A percentile compares a stretch with the other conserved stretches of the same genome.
Conservation (phyloP, 2,113 vertebrate species). For the Carettochelys insculpta region DNA sequence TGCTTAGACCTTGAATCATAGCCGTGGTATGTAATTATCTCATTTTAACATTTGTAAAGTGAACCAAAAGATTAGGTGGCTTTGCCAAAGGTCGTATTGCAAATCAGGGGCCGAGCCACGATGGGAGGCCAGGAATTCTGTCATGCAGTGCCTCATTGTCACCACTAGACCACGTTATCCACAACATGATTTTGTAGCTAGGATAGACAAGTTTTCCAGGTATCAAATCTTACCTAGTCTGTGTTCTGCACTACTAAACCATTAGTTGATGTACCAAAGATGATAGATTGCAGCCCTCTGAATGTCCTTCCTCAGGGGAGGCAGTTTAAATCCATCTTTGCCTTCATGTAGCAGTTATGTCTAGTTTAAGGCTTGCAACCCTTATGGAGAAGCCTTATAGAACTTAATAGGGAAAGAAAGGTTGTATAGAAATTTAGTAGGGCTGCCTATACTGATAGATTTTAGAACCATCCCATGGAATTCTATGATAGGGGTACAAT, state of each 20-base stretch:
- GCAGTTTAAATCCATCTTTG: background rate
- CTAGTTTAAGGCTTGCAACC: background rate
- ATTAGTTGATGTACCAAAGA: background rate
- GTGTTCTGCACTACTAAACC: fast-evolving
- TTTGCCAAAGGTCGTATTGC: slow-evolving; percentile 36
- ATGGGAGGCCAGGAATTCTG: background rate
- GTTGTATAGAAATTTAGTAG: fast-evolving
- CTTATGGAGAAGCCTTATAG: background rate
- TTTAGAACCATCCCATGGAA: fast-evolving
- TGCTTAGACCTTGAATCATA: slow-evolving; percentile 48
- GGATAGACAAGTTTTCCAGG: background rate
- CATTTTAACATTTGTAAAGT: slow-evolving; percentile 29
- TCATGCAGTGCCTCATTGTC: fast-evolving
- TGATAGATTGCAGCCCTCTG: background rate
- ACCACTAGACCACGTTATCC: background rate
- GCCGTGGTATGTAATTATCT: slow-evolving; percentile 58
- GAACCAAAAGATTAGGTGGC: slow-evolving; percentile 1
- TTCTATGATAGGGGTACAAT: background rate
- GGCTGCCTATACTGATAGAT: background rate
- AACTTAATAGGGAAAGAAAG: background rate
- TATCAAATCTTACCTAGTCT: fast-evolving
- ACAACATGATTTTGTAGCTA: fast-evolving
- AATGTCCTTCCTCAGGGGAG: background rate
- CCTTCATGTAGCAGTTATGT: no score
- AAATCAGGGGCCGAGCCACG: background rate